These are phyloP conservation scores for Dreissena rostriformis DNA, from an alignment of 1,140 invertebrate species.

Conservation along the genomic window DNA sequence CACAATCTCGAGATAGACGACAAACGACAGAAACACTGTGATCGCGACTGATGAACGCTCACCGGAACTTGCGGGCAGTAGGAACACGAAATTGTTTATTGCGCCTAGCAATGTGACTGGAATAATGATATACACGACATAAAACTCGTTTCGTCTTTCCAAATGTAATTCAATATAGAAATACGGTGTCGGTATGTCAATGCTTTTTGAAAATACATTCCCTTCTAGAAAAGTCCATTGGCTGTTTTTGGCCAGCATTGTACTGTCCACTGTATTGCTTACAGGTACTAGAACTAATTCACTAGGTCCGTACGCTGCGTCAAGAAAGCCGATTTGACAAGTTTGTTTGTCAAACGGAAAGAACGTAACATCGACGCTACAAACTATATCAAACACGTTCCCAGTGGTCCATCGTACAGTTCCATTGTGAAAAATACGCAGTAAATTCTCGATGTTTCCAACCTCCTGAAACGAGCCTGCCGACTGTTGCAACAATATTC, in stretches of 20 bases:
- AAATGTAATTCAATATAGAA: constrained; percentile 5
- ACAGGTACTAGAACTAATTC: neutral
- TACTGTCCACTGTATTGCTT: neutral
- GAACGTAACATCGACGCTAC: constrained; percentile 36
- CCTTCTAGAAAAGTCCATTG: constrained; percentile 8
- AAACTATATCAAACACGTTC: neutral
- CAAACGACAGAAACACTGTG: constrained; percentile 84
- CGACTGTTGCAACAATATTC: constrained; percentile 13
- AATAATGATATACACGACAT: constrained; percentile 83
- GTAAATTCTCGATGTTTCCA: neutral
- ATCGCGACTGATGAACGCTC: constrained; percentile 84
- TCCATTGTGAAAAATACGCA: constrained; percentile 13
- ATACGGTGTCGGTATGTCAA: neutral
- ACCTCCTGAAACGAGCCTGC: constrained; percentile 7
- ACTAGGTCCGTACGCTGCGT: neutral
- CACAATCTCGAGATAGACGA: constrained; percentile 84
- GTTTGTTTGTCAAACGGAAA: constrained; percentile 47
- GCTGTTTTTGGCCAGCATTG: constrained; percentile 9
- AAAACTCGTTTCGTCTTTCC: constrained; percentile 66
- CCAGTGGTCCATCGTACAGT: neutral
- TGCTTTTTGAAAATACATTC: neutral
- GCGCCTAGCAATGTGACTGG: constrained; percentile 84
- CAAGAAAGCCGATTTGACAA: constrained; percentile 5
- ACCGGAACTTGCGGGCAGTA: constrained; percentile 83
- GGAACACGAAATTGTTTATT: constrained; percentile 84